phyloP scores from a whole-genome alignment of 2,797 vertebrate species.

The Potorous gilbertii region DNA sequence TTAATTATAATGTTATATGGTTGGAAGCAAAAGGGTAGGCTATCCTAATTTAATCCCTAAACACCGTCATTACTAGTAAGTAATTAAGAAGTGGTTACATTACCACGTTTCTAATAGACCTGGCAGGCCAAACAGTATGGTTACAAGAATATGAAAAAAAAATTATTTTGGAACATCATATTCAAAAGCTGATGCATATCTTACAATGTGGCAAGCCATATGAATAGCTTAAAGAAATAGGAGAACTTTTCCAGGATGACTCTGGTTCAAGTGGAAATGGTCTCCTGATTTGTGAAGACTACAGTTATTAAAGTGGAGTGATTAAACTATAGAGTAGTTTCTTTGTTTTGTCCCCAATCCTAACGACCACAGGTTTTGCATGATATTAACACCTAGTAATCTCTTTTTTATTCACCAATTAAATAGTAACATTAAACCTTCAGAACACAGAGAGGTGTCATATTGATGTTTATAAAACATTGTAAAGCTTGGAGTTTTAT shows the following conservation, averaged over 20 bases:
- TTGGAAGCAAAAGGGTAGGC: not conserved
- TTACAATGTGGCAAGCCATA: not conserved
- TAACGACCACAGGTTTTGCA: not conserved
- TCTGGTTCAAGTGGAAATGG: not conserved
- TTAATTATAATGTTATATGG: not conserved
- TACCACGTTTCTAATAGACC: not conserved
- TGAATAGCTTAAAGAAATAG: not conserved
- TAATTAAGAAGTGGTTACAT: not conserved
- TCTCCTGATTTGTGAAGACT: not conserved
- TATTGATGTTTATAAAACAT: not conserved
- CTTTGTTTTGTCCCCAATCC: not conserved
- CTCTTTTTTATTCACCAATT: not conserved
- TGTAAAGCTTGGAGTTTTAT: not conserved
- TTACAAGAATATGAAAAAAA: not conserved
- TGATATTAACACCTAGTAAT: not conserved
- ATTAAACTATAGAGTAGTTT: not conserved
- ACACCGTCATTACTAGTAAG: not conserved
- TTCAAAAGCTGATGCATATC: not conserved
- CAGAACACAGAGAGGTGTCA: not conserved
- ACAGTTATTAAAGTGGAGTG: not conserved
- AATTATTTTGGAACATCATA: not conserved
- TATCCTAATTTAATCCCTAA: not conserved
- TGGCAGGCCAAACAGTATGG: not conserved
- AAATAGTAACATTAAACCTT: not conserved
- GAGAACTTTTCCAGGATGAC: not conserved